These are phyloP conservation scores for Andrena dorsata DNA, from an alignment of 2,888 invertebrate genomes.

Conservation along the genomic window DNA sequence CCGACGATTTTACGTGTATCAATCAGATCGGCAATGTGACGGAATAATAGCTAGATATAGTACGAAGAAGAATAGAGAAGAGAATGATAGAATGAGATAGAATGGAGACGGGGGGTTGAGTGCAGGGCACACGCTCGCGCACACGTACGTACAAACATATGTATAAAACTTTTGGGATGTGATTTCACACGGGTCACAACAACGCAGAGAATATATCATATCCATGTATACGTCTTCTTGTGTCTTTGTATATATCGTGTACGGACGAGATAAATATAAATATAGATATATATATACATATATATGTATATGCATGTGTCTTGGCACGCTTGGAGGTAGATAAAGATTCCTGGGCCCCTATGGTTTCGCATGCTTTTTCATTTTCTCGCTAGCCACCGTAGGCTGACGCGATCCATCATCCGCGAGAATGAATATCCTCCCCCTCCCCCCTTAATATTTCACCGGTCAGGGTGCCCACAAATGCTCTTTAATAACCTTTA, in stretches of 20 bases:
- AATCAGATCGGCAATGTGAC: constrained; percentile 42
- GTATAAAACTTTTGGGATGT: constrained; percentile 86
- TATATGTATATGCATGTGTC: constrained; percentile 46
- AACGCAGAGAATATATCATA: constrained; percentile 87
- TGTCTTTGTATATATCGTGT: constrained; percentile 61
- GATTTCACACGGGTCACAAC: constrained; percentile 93
- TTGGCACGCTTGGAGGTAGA: constrained; percentile 47
- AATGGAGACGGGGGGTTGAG: constrained; percentile 62
- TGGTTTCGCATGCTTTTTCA: constrained; percentile 25
- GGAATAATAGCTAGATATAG: constrained; percentile 28
- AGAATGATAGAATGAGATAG: constrained; percentile 46
- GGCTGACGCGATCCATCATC: constrained; percentile 12
- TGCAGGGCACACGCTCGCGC: constrained; percentile 84
- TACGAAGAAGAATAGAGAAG: constrained; percentile 40
- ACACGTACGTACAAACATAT: constrained; percentile 85
- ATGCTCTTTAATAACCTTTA: constrained; percentile 51
- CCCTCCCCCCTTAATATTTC: not conserved
- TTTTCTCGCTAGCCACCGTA: constrained; percentile 10
- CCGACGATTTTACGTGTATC: constrained; percentile 30
- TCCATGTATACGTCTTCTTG: constrained; percentile 72
- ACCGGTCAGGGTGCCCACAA: constrained; percentile 3
- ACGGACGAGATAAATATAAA: constrained; percentile 22
- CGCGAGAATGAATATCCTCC: not conserved
- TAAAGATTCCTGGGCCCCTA: constrained; percentile 61
- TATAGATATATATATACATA: constrained; percentile 25